Evolutionary conservation across 2,113 vertebrate species (phyloP).

Genomic region (Leucoraja erinaceus): DNA sequence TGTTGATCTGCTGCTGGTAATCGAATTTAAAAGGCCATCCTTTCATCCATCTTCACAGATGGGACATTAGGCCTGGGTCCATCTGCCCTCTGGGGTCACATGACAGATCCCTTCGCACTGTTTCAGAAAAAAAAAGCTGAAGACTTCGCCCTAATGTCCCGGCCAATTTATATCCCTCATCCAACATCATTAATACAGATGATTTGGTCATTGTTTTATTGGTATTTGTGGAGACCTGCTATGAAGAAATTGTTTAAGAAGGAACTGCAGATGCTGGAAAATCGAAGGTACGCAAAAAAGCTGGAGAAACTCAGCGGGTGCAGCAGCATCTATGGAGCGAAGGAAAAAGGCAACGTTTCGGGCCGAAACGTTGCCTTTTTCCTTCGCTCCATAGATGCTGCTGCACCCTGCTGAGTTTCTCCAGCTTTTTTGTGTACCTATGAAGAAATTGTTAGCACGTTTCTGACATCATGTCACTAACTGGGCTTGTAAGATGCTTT

Average conservation of each 20-base stretch:
- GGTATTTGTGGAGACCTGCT: background rate
- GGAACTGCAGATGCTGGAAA: no score
- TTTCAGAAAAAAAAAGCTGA: background rate
- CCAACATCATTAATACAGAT: background rate
- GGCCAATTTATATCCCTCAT: background rate
- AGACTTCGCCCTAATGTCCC: background rate
- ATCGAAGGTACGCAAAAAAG: no score
- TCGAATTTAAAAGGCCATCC: constrained; percentile 12
- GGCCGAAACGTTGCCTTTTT: no score
- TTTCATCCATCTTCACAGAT: background rate
- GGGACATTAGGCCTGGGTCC: background rate
- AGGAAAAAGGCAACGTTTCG: no score
- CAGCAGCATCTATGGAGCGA: no score
- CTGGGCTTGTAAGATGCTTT: background rate
- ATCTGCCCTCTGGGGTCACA: background rate
- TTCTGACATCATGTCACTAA: background rate
- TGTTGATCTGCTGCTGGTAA: background rate
- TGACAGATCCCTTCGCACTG: background rate
- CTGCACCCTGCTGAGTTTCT: no score
- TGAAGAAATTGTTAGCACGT: background rate
- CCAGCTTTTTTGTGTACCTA: no score
- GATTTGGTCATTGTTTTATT: background rate
- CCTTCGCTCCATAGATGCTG: no score
- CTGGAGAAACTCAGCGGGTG: no score
- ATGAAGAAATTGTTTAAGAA: background rate